These are phyloP conservation scores for Thumatha senex DNA, from an alignment of 2,888 invertebrate genomes.

Conservation along the genomic window DNA sequence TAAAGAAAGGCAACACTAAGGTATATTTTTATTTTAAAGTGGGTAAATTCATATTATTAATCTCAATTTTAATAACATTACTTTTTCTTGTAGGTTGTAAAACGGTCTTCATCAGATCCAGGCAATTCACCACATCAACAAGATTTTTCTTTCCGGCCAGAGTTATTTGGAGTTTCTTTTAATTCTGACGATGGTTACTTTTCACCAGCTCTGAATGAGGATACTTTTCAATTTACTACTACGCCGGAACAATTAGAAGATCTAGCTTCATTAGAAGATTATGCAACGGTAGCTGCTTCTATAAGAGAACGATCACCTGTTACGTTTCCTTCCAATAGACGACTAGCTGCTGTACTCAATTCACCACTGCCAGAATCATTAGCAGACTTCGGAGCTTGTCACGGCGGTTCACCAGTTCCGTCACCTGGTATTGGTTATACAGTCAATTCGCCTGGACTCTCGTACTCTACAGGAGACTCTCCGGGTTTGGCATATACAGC, in stretches of 20 bases:
- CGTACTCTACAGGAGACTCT: constrained; percentile 88
- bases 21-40: constrained; percentile 30
- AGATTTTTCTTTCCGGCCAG: constrained; percentile 84
- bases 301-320: constrained; percentile 83
- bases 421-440: constrained; percentile 81
- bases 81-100: constrained; percentile 80
- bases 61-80: neutral
- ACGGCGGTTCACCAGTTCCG: constrained; percentile 79
- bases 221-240: constrained; percentile 87
- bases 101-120: constrained; percentile 89
- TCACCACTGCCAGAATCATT: constrained; percentile 91
- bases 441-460: constrained; percentile 85
- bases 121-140: constrained; percentile 84
- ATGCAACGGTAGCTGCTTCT: constrained; percentile 83
- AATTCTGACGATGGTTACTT: constrained; percentile 86
- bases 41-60: neutral
- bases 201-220: constrained; percentile 88
- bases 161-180: constrained; percentile 85
- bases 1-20: constrained; percentile 87
- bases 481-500: constrained; percentile 70
- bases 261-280: constrained; percentile 85
- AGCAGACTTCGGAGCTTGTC: constrained; percentile 93
- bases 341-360: constrained; percentile 90
- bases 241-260: constrained; percentile 86
- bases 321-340: constrained; percentile 86